Conservation (phyloP, 1,140 invertebrate species). For the Penaeus vannamei region DNA sequence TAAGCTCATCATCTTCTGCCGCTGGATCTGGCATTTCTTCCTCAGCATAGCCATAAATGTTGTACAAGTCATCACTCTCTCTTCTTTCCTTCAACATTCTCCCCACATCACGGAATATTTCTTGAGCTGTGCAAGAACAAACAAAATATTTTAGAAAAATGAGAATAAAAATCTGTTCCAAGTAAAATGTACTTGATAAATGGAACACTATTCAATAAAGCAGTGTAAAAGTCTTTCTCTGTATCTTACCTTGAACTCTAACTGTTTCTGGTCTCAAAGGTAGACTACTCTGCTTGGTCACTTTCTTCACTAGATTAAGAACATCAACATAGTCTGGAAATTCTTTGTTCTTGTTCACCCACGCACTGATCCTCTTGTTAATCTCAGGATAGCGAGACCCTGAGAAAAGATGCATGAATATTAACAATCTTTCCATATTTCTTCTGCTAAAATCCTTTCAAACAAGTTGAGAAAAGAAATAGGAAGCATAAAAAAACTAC, state of each 20-base stretch:
- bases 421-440: not conserved
- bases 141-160: not conserved
- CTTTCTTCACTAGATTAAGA: constrained; percentile 65
- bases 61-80: constrained; percentile 65
- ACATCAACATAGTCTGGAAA: constrained; percentile 68
- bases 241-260: constrained; percentile 61
- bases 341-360: constrained; percentile 67
- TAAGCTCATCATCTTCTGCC: constrained; percentile 40
- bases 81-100: constrained; percentile 64
- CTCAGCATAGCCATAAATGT: constrained; percentile 65
- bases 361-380: constrained; percentile 66
- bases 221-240: not conserved
- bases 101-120: constrained; percentile 66
- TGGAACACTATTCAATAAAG: not conserved
- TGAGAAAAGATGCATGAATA: constrained; percentile 13
- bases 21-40: constrained; percentile 62
- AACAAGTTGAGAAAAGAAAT: not conserved
- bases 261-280: constrained; percentile 65
- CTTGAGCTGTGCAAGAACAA: constrained; percentile 51
- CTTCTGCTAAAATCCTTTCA: not conserved
- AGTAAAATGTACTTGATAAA: not conserved
- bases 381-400: constrained; percentile 66
- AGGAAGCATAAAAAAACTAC: no score
- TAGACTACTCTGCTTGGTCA: constrained; percentile 61
- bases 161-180: not conserved